These are phyloP conservation scores for Proterorhinus semilunaris DNA, from an alignment of 2,113 vertebrate genomes.

Conservation along the genomic window DNA sequence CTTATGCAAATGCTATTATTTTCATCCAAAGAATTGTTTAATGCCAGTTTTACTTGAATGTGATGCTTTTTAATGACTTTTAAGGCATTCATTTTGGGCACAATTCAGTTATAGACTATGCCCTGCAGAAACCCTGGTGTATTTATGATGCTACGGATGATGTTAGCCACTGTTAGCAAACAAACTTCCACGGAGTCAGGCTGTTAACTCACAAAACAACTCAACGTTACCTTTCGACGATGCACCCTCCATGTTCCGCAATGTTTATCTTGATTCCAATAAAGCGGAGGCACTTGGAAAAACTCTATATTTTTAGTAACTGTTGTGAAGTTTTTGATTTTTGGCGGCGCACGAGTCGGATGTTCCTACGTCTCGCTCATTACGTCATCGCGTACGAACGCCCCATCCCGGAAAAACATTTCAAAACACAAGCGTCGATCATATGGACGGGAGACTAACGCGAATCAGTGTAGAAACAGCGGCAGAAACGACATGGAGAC, in stretches of 20 bases:
- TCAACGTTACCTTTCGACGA: constrained; percentile 28
- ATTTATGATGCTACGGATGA: not conserved
- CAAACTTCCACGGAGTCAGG: not conserved
- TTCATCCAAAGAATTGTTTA: no score
- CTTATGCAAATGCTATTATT: no score
- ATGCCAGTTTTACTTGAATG: no score
- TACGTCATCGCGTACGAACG: not conserved
- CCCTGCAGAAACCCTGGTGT: no score
- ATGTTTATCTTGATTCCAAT: not conserved
- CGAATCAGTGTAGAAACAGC: not conserved
- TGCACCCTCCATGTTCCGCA: constrained; percentile 16
- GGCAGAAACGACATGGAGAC: no score
- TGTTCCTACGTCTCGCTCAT: not conserved
- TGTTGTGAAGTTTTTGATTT: constrained; percentile 29
- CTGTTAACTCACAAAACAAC: not conserved
- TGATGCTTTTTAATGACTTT: no score
- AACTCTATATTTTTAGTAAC: not conserved
- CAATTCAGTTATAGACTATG: no score
- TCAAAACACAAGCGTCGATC: constrained; percentile 19
- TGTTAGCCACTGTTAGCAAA: constrained; percentile 6
- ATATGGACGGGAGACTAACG: constrained; percentile 27
- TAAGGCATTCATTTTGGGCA: no score
- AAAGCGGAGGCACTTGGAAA: no score
- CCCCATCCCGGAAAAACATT: constrained; percentile 46
- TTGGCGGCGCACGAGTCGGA: constrained; percentile 36